phyloP scores from a whole-genome alignment of 1,140 invertebrate genomes.

The Euwallacea similis region DNA sequence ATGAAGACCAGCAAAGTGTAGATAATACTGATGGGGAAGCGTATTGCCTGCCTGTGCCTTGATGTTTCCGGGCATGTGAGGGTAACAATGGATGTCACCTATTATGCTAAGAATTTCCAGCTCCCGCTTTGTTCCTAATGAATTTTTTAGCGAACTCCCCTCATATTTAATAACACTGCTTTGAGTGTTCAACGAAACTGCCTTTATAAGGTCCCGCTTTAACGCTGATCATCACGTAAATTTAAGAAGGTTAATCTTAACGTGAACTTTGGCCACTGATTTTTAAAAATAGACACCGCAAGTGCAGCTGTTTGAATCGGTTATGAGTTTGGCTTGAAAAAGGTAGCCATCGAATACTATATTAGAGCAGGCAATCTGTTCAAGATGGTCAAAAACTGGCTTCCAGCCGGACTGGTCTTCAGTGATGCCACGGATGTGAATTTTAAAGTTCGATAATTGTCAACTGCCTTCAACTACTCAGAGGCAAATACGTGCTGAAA shows the following conservation, averaged over 20 bases:
- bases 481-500: constrained; percentile 97
- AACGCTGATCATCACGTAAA: no score
- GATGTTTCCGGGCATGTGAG: constrained; percentile 1
- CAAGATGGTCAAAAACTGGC: constrained; percentile 99
- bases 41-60: neutral
- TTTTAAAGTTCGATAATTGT: constrained; percentile 78
- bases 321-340: constrained; percentile 57
- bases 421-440: constrained; percentile 87
- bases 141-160: no score
- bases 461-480: constrained; percentile 90
- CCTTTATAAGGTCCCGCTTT: no score
- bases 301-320: no score
- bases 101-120: neutral
- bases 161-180: no score
- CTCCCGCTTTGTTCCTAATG: neutral
- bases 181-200: no score
- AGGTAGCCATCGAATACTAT: constrained; percentile 95
- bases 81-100: neutral
- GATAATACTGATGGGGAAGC: constrained; percentile 14
- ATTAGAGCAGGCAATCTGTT: constrained; percentile 94
- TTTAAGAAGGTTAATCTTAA: no score
- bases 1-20: constrained; percentile 19
- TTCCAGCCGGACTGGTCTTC: constrained; percentile 90
- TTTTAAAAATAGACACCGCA: no score
- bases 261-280: no score